phyloP scores from a whole-genome alignment of 2,797 vertebrate genomes.

The Chelidonichthys spinosus region DNA sequence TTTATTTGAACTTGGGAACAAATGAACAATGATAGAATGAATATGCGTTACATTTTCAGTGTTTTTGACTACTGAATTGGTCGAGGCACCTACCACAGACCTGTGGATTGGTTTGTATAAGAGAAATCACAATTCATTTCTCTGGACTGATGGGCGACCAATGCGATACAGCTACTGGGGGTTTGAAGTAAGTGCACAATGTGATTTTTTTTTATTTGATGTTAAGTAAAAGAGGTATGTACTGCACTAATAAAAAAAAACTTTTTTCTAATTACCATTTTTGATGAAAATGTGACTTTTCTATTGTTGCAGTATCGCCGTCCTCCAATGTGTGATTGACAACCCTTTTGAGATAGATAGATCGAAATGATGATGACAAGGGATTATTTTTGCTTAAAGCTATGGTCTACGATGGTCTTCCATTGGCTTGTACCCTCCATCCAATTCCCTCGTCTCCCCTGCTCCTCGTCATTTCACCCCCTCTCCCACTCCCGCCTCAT shows the following conservation, averaged over 20 bases:
- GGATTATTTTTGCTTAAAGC: too few relatives aligned
- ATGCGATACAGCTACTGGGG: neutral
- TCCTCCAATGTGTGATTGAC: fast-evolving
- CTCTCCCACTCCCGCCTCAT: too few relatives aligned
- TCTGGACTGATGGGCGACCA: constrained; percentile 45
- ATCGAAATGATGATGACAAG: too few relatives aligned
- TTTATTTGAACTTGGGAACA: neutral
- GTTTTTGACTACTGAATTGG: constrained; percentile 12
- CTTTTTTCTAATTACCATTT: neutral
- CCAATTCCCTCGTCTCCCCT: too few relatives aligned
- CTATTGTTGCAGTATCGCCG: fast-evolving
- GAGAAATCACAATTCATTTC: fast-evolving
- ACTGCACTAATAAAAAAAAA: neutral
- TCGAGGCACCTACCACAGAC: neutral
- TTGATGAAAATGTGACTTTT: neutral
- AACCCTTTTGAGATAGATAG: fast-evolving
- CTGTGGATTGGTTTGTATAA: constrained; percentile 44
- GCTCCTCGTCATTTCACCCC: too few relatives aligned
- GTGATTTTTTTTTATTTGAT: neutral
- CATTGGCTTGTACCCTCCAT: too few relatives aligned
- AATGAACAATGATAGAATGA: neutral
- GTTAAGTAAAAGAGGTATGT: neutral
- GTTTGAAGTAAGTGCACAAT: neutral
- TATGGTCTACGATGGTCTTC: too few relatives aligned
- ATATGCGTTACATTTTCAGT: constrained; percentile 23